Evolutionary conservation across 2,113 vertebrate species (phyloP), one percentile per base, ranked within the genome.

Genomic region (Nothobranchius furzeri): DNA sequence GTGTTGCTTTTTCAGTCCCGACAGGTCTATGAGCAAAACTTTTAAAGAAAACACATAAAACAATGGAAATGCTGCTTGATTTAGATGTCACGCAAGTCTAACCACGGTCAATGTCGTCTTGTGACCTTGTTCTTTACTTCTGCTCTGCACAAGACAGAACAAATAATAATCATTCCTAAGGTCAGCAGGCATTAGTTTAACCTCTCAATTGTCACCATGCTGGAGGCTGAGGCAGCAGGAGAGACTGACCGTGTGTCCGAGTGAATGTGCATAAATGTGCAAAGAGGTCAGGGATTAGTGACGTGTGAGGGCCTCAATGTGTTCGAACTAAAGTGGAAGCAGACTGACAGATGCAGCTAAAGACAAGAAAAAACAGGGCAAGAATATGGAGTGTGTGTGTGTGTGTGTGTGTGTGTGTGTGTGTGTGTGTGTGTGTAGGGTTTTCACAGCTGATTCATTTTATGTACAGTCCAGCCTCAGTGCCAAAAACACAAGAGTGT

Each of bases 201-300:
- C 80, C 87, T 81, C 82, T 87, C 82, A 87, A 76, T 85, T 88
- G 87, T 88, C 86, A 84, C 84, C 88, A 20, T 82, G 58, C 75
- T 75, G 64, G 70, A 64, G 75, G 14, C 53, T 65, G 59, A 60
- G 64, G 68, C 40, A 71, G 58, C 53, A 54, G 65, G 71, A 71
- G 64, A 80, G 68, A 55, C 59, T 20, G 73, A 68, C 51, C 65
- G 76, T 13, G 35, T 84, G 84, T 74, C 60, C 65, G 75, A 59
- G 72, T 55, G 71, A 83, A 54, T 54, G 52, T 57, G 49, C 46
- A 43, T 50, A 45, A 77, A 69, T 73, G 83, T 73, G 69, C 59
- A 6, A 55, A 82, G 73, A 64, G 70, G 85, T 75, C 45, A 37
- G 52, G 51, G 64, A 48, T 56, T 80, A 47, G 68, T 52, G 67